These are phyloP conservation scores for Chaetura pelagica DNA, from an alignment of 2,113 vertebrate genomes.

Conservation along the genomic window DNA sequence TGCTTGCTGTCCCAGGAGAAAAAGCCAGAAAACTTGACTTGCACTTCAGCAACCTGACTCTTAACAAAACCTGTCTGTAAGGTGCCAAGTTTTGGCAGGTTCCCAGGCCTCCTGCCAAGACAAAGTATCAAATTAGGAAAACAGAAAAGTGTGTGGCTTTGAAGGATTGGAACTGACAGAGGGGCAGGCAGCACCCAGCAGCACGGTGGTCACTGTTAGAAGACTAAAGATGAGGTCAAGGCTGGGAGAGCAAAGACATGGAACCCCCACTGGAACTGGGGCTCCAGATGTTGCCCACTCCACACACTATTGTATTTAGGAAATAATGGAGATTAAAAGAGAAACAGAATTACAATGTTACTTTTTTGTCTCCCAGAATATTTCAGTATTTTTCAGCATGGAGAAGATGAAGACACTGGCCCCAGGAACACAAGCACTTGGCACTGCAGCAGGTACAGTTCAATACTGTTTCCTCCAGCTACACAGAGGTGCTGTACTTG, in stretches of 20 bases:
- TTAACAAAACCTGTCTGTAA: neutral
- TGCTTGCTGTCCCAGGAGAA: neutral
- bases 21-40: neutral
- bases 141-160: neutral
- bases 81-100: neutral
- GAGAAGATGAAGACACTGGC: neutral
- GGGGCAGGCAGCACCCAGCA: neutral
- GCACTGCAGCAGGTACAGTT: neutral
- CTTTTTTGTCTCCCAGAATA: neutral
- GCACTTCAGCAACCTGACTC: neutral
- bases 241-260: neutral
- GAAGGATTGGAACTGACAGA: neutral
- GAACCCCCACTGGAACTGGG: neutral
- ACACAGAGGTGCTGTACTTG: neutral
- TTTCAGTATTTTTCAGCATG: neutral
- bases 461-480: neutral
- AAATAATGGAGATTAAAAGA: neutral
- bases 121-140: neutral
- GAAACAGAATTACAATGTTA: neutral
- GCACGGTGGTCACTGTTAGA: too few species aligned
- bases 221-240: neutral
- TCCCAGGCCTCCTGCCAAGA: accelerated
- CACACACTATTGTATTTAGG: neutral
- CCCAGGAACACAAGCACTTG: neutral
- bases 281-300: neutral